These are phyloP conservation scores for Wasmannia auropunctata DNA, from an alignment of 1,140 invertebrate species.

Conservation along the genomic window DNA sequence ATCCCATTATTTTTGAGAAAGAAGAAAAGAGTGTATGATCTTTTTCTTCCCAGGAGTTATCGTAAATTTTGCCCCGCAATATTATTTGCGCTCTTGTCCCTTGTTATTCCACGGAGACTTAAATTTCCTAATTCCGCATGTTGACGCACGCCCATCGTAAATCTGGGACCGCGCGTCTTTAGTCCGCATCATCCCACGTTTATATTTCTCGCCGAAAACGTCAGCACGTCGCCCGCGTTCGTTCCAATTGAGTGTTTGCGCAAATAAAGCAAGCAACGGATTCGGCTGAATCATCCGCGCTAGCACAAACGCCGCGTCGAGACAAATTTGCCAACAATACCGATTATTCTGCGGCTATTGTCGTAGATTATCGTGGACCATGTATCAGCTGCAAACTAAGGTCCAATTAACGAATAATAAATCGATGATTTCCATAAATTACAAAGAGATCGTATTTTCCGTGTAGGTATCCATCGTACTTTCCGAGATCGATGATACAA, in stretches of 20 bases:
- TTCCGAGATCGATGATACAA: not conserved
- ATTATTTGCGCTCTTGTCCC: constrained; percentile 11
- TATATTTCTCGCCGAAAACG: constrained; percentile 13
- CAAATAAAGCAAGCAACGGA: not conserved
- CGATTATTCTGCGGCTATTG: not conserved
- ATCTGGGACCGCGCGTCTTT: not conserved
- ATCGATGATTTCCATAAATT: not conserved
- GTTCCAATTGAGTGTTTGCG: constrained; percentile 20
- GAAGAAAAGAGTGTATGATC: no score
- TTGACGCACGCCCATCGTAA: constrained; percentile 1
- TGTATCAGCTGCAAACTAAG: not conserved
- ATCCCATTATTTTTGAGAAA: not conserved
- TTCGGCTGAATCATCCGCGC: not conserved
- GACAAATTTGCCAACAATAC: not conserved
- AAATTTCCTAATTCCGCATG: constrained; percentile 2
- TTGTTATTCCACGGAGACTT: constrained; percentile 1
- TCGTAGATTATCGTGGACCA: not conserved
- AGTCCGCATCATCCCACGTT: not conserved
- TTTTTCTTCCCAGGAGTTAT: not conserved
- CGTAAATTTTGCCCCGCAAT: not conserved
- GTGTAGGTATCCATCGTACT: not conserved
- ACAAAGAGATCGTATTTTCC: no score
- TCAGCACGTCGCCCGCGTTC: not conserved
- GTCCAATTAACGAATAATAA: not conserved
- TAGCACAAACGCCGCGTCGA: not conserved